Base-by-base conservation (phyloP, 2,113 vertebrate species). In the Protobothrops flavoviridis region DNA sequence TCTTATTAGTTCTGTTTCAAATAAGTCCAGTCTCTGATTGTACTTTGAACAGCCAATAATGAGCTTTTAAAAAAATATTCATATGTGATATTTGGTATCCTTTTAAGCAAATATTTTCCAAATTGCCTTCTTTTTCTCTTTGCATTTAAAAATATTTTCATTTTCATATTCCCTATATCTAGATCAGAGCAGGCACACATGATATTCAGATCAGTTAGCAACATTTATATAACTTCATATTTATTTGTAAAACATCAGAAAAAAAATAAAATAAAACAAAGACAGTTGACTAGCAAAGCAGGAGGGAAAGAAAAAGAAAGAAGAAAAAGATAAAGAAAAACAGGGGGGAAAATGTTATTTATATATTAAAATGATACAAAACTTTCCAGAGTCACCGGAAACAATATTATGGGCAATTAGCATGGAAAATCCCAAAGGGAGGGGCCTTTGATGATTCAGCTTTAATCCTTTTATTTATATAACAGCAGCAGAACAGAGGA, bases 91-190 rank as follows among this genome's bases (percentile, higher is more conserved):
- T 24, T 33, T 85, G n/a, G 4, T 94, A 29, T 13, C 17, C 74
- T 96, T 64, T 74, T 48, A 81, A 89, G 52, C 69, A 61, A 92
- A 88, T 69, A 43, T 55, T 88, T 88, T 56, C 13, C 33, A 81
- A 45, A 88, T 56, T 29, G 61, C 39, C 15, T 86, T 15, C 3
- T 24, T 52, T n/a, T 39, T 48, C 4, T 15, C 3, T n/a, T 45
- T 48, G 53, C 57, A 53, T 29, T 57, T 26, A 91, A 56, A 33
- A 43, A 53, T 33, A 87, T 1, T 21, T 23, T 0, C 6, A 2
- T 53, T 33, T 74, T 33, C 43, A 43, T 43, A 43, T 29, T 64
- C 26, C 13, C n/a, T 33, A 74, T 33, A 33, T 74, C n/a, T 33
- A 74, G 29, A 33, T 74, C 64, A 74, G n/a, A 74, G 15, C 13